Percentiles rank a stretch among this genome's conserved stretches.
These are phyloP conservation scores for Raja brachyura DNA, from an alignment of 2,113 vertebrate species.

Conservation along the genomic window DNA sequence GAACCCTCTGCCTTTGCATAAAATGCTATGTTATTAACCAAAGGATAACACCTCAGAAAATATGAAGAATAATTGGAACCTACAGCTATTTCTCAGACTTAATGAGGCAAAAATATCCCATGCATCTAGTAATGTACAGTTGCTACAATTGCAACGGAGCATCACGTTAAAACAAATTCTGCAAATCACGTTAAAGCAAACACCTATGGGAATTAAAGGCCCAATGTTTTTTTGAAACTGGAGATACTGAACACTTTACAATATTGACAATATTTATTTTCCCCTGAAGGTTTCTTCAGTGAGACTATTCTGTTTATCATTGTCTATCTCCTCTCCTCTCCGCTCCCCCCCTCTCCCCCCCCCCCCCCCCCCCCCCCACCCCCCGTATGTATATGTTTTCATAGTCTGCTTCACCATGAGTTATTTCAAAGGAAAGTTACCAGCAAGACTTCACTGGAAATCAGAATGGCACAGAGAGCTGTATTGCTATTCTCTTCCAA, in stretches of 20 bases:
- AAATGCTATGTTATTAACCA: too few species aligned
- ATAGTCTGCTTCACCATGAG: not conserved
- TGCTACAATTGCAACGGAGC: not conserved
- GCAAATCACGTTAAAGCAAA: not conserved
- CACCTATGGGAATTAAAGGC: not conserved
- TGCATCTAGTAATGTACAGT: not conserved
- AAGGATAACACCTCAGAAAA: not conserved
- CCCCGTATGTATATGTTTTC: too few species aligned
- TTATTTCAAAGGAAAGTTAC: not conserved
- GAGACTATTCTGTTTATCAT: not conserved
- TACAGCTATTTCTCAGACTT: not conserved
- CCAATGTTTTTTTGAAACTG: not conserved
- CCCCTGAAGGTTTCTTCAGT: too few species aligned
- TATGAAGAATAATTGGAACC: not conserved
- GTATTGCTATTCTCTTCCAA: not conserved
- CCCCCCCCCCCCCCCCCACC: too few species aligned
- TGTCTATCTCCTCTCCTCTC: not conserved
- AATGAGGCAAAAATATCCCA: not conserved
- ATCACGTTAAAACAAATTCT: not conserved
- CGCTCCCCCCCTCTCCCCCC: too few species aligned
- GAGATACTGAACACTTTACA: not conserved
- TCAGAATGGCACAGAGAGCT: not conserved
- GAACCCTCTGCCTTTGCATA: too few species aligned
- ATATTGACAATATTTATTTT: too few species aligned
- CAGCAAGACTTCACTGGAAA: not conserved